phyloP scores from a whole-genome alignment of 2,113 vertebrate species.

The Toxostoma redivivum region DNA sequence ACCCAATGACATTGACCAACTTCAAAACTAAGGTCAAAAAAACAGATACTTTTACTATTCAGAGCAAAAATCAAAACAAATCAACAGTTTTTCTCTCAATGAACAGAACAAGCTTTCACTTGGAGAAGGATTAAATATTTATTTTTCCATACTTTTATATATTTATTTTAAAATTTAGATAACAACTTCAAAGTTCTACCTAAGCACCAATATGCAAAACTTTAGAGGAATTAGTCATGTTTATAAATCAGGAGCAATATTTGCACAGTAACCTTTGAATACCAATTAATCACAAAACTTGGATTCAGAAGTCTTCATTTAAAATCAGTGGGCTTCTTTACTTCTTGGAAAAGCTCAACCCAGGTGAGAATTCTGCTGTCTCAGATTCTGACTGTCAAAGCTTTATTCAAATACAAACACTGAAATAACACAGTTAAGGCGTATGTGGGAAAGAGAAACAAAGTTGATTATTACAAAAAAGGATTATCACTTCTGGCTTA shows the following conservation, averaged over 20 bases:
- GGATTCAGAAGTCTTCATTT: not conserved
- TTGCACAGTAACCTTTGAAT: not conserved
- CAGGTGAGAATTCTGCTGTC: not conserved
- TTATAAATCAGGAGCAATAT: not conserved
- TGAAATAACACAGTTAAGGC: not conserved
- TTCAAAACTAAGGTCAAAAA: not conserved
- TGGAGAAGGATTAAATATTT: not conserved
- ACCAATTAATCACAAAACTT: not conserved
- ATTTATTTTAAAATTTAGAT: not conserved
- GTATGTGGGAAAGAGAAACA: not conserved
- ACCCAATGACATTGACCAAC: not conserved
- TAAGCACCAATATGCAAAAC: not conserved
- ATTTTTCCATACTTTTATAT: not conserved
- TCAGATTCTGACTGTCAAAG: not conserved
- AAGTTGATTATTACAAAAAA: not conserved
- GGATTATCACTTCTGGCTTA: not conserved
- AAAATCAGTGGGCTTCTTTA: not conserved
- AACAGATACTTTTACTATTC: accelerated
- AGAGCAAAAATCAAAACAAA: not conserved
- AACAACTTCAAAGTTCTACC: not conserved
- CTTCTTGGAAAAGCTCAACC: not conserved
- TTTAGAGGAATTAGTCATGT: not conserved
- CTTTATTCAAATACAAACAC: not conserved
- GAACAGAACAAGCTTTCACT: not conserved
- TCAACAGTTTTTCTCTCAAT: not conserved